Evolutionary conservation across 2,113 vertebrate species (phyloP), one percentile per base, ranked within the genome.

Genomic region (Oxyura jamaicensis): DNA sequence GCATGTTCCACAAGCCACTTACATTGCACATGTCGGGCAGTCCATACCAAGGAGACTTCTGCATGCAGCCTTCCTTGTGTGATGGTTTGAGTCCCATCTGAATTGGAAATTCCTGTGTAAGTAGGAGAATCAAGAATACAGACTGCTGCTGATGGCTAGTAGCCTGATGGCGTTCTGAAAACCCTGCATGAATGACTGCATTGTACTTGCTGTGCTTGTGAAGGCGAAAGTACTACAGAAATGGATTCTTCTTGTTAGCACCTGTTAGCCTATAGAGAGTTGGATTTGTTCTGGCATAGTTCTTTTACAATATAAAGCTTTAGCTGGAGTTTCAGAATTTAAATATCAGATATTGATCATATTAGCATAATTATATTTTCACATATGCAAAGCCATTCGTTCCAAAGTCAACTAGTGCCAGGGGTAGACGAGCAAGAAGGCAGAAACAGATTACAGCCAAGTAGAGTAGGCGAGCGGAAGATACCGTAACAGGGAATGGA

Each of bases 261-360:
- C 6, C 62, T 68, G 5, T 60, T 52, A 36, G 20, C 53, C 42
- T 76, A 1, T 29, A 60, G 56, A 22, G 67, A 28, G 20, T 11
- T 82, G 29, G 23, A 25, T 56, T 31, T 46, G 1, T 83, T 83
- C 22, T 46, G 7, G 39, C 14, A 4, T 46, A 44, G n/a, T 52
- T 83, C 50, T 87, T 85, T 84, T 82, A 53, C 81, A 91, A 53
- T 29, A 22, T 1, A 20, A 41, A 18, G 63, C 22, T 52, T 79
- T 26, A 75, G 6, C 15, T 18, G n/a, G 58, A 44, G 29, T 21
- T 21, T 68, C 17, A 69, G 33, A n/a, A 48, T 79, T 82, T 29
- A 69, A 2, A 42, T 85, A n/a, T 31, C 44, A 65, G 21, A 36
- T 82, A 8, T 8, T 87, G 33, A 26, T 4, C 0, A 0, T 48